phyloP scores from a whole-genome alignment of 2,888 invertebrate genomes.

The Drosophila borealis region DNA sequence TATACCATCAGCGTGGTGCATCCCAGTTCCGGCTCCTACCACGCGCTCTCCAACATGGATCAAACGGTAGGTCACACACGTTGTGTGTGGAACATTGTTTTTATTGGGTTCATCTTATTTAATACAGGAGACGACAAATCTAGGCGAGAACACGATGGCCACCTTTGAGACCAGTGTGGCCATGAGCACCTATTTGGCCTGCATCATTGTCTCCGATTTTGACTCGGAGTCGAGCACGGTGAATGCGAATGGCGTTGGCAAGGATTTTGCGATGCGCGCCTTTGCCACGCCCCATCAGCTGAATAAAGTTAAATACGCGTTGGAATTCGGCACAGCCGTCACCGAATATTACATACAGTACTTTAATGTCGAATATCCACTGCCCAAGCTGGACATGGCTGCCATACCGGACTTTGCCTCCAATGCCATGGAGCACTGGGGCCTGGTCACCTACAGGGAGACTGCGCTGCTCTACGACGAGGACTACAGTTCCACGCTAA shows the following conservation, averaged over 20 bases:
- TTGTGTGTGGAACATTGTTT: neutral
- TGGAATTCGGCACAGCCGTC: slow-evolving; percentile 89
- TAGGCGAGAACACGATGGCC: slow-evolving; percentile 87
- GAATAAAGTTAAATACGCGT: slow-evolving; percentile 91
- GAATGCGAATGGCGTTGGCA: slow-evolving; percentile 86
- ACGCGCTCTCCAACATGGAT: slow-evolving; percentile 90
- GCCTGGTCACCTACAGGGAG: slow-evolving; percentile 95
- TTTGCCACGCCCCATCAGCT: slow-evolving; percentile 91
- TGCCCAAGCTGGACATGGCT: slow-evolving; percentile 90
- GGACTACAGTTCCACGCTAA: slow-evolving; percentile 89
- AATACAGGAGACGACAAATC: slow-evolving; percentile 40
- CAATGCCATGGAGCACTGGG: slow-evolving; percentile 99
- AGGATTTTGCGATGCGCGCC: slow-evolving; percentile 88
- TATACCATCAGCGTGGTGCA: slow-evolving; percentile 91
- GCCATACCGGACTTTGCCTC: slow-evolving; percentile 83
- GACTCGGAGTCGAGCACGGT: slow-evolving; percentile 86
- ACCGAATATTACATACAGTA: slow-evolving; percentile 93
- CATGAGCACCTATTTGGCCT: slow-evolving; percentile 97
- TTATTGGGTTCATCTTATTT: too few relatives aligned
- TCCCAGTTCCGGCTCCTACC: slow-evolving; percentile 87
- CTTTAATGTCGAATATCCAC: slow-evolving; percentile 93
- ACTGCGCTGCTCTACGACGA: slow-evolving; percentile 92
- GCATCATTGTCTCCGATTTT: slow-evolving; percentile 96
- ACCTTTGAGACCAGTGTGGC: slow-evolving; percentile 92
- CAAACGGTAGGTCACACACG: slow-evolving; percentile 35